Percentiles rank a stretch among this genome's conserved stretches.
These are phyloP conservation scores for Agonopterix alstromeriana DNA, from an alignment of 2,888 invertebrate genomes.

Conservation along the genomic window DNA sequence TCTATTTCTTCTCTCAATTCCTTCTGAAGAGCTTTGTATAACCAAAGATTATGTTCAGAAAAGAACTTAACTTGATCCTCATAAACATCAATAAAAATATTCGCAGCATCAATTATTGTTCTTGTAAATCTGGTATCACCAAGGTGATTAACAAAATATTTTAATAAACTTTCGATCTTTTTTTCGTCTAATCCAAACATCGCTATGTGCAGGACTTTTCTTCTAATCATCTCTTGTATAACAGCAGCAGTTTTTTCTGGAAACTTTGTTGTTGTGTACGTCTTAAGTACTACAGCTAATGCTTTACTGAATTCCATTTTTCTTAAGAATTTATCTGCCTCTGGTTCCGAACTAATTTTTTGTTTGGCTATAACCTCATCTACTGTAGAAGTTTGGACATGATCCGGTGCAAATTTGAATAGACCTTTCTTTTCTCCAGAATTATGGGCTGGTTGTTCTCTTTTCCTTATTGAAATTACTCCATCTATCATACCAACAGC, in stretches of 20 bases:
- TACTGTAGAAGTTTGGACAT: slow-evolving; percentile 36
- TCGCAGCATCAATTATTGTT: slow-evolving; percentile 83
- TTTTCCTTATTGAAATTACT: slow-evolving; percentile 88
- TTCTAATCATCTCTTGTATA: slow-evolving; percentile 90
- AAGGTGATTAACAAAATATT: slow-evolving; percentile 85
- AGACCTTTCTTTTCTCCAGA: slow-evolving; percentile 46
- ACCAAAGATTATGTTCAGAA: slow-evolving; percentile 77
- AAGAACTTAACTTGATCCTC: slow-evolving; percentile 79
- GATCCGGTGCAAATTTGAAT: slow-evolving; percentile 75
- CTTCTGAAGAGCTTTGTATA: slow-evolving; percentile 78
- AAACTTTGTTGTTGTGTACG: slow-evolving; percentile 75
- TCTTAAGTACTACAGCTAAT: slow-evolving; percentile 81
- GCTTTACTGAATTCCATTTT: slow-evolving; percentile 91
- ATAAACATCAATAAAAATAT: slow-evolving; percentile 85
- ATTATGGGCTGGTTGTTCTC: slow-evolving; percentile 76
- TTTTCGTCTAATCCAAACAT: slow-evolving; percentile 83
- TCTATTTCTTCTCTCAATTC: slow-evolving; percentile 82
- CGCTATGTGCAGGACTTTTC: slow-evolving; percentile 86
- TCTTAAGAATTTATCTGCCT: slow-evolving; percentile 83
- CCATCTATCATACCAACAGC: slow-evolving; percentile 96
- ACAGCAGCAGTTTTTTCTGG: slow-evolving; percentile 89
- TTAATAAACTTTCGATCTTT: slow-evolving; percentile 80
- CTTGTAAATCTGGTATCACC: slow-evolving; percentile 85
- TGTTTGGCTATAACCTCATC: slow-evolving; percentile 72
- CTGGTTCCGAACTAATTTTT: slow-evolving; percentile 55